Evolutionary conservation across 2,797 vertebrate species (phyloP), one percentile per base, ranked within the genome.

Genomic region (Sebastes trivittatus): DNA sequence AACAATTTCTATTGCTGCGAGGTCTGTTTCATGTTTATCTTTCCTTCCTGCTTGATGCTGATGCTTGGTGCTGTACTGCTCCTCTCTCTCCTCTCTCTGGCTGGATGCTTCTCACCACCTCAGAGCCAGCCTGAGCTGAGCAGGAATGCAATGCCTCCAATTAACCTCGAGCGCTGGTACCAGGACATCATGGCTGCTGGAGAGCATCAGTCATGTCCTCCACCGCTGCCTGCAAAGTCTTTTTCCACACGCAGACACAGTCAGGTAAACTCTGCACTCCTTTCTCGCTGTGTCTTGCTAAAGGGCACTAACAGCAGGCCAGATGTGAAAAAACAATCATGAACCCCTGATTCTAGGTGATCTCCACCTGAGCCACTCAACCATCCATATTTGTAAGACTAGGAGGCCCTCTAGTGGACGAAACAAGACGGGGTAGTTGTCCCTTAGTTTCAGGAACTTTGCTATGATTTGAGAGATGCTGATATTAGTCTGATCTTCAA

Each of bases 131-230:
- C 92, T 92, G 95, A 93, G 11, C 93, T 94, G 91, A 94, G 88
- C 89, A 94, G 90, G 46, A 83, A 93, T 91, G 93, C 94, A 90
- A 83, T 95, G 94, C 92, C 96, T 0, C 94, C 96, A 87, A 94
- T 97, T 95, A 97, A 97, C 94, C 96, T 98, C 89, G 97, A 98
- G 94, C 96, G 96, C 91, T 98, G 97, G 97, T 98, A 98, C 95
- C 97, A 97, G 94, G 97, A 98, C 91, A 95, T 97, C 94, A 97
- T 97, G 96, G 95, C 97, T 83, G 95, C 94, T 88, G 96, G 96
- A 92, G 97, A 96, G 86, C 89, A 95, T 94, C 90, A 95, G 94
- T 90, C 94, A 80, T 96, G 96, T 81, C 97, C 98, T 91, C 97
- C 97, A 83, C 97, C 97, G 27, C 95, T 99, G 89, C 97, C 98